Conservation (phyloP, 2,797 vertebrate species). For the Leucoraja ocellata region DNA sequence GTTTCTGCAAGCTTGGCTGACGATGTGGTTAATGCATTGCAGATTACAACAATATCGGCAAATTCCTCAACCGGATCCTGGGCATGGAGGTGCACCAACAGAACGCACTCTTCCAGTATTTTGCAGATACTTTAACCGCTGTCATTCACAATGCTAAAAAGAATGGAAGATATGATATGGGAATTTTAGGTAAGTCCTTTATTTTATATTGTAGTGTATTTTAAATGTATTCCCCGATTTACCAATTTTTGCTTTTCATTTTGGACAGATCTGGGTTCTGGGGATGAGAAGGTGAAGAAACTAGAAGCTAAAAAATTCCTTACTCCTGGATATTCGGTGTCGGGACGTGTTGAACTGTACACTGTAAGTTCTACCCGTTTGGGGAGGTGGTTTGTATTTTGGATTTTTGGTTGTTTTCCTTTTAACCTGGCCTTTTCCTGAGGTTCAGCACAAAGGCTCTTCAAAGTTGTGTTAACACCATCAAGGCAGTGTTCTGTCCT, state of each 20-base stretch:
- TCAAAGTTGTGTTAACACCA: neutral
- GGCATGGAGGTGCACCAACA: slow-evolving; percentile 98
- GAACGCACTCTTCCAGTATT: slow-evolving; percentile 95
- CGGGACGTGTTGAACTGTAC: slow-evolving; percentile 88
- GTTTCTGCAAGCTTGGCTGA: neutral
- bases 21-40: slow-evolving; percentile 40
- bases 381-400: neutral
- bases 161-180: slow-evolving; percentile 96
- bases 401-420: neutral
- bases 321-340: slow-evolving; percentile 90
- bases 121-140: slow-evolving; percentile 83
- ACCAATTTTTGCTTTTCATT: neutral
- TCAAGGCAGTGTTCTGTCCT: neutral
- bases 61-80: slow-evolving; percentile 92
- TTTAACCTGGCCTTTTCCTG: neutral
- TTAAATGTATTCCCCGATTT: neutral
- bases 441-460: neutral
- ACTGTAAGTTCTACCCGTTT: slow-evolving; percentile 64
- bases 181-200: slow-evolving; percentile 79
- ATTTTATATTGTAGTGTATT: neutral
- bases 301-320: slow-evolving; percentile 87
- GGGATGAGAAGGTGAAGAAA: slow-evolving; percentile 94
- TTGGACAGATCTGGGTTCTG: slow-evolving; percentile 81
- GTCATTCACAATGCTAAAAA: slow-evolving; percentile 96
- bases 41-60: slow-evolving; percentile 99